phyloP scores from a whole-genome alignment of 2,113 vertebrate species.

The Sterna hirundo region DNA sequence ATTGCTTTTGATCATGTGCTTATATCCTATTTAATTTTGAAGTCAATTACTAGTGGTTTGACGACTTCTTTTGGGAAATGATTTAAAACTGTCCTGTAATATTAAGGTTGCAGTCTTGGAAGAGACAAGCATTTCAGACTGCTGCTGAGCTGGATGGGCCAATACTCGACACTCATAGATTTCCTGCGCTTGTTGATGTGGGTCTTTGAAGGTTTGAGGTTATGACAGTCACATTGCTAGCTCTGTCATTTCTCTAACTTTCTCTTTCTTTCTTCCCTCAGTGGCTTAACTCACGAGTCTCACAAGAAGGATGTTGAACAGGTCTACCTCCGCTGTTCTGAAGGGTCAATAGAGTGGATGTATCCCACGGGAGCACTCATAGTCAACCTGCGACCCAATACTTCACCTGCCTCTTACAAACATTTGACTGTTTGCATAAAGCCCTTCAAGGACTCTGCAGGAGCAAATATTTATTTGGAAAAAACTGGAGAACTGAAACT shows the following conservation, averaged over 20 bases:
- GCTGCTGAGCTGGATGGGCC: not conserved
- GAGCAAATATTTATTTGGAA: conserved; percentile 97
- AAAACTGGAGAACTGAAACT: conserved; percentile 88
- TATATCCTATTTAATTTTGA: conserved; percentile 27
- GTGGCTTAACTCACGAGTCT: conserved; percentile 92
- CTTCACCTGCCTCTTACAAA: conserved; percentile 74
- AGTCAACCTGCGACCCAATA: conserved; percentile 93
- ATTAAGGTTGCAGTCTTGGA: not conserved
- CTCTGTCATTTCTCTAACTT: not conserved
- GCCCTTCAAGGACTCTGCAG: conserved; percentile 84
- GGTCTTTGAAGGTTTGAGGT: conserved; percentile 28
- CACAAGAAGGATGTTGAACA: conserved; percentile 95
- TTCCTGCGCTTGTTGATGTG: not conserved
- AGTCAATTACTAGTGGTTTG: conserved; percentile 4
- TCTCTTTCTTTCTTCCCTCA: conserved; percentile 45
- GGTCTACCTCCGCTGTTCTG: conserved; percentile 94
- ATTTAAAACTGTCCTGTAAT: not conserved
- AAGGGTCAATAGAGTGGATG: conserved; percentile 93
- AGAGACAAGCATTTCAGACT: not conserved
- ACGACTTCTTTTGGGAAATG: not conserved
- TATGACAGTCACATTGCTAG: not conserved
- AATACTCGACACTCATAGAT: not conserved
- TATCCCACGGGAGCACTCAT: conserved; percentile 96
- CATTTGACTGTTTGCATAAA: conserved; percentile 94
- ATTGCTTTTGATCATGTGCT: conserved; percentile 52